Base-by-base conservation (phyloP, 1,140 invertebrate species). In the Plectrocnemia conspersa region DNA sequence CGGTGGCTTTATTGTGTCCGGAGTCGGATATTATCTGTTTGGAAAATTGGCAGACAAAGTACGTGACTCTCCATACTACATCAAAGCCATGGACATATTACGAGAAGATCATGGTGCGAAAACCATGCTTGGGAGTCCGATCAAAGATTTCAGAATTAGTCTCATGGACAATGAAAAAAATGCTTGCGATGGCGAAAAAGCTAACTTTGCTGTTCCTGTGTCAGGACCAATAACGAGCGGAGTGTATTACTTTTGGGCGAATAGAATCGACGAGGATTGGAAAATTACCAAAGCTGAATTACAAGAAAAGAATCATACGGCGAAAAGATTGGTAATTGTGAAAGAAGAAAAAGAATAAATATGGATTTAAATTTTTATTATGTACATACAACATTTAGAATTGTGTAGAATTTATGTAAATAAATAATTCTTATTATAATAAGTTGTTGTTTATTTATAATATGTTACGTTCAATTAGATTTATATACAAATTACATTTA, bases 81-180 rank as follows among this genome's bases (percentile, higher is more conserved):
- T 74, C 62, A 64, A 75, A 53, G 80, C 81, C 5, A 54, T 83
- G 7, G 72, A 77, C 61, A 72, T 63, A 9, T 59, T 84, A 4
- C 65, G 78, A 29, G 65, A 60, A 4, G 74, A 84, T 63, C 61
- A 70, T 27, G 77, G 78, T 16, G 80, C 81, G 11, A 68, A 81
- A 0, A 59, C 73, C 33, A 68, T 81, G 33, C 64, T 85, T 29
- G 83, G 83, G 11, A 78, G 84, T 63, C 83, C 83, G 0, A 82
- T 85, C 5, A 79, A 77, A 65, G 80, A 80, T 27, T 73, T 69
- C 16, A 71, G 68, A 13, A 76, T 82, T 46, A 78, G 83, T 66
- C 63, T 84, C 27, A 71, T 66, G 1, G 74, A 82, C 59, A 56
- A 50, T 4, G 64, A 68, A 53, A 76, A 75, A 40, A 82, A 83